Evolutionary conservation across 2,113 vertebrate species (phyloP).

Genomic region (Prochilodus magdalenae): DNA sequence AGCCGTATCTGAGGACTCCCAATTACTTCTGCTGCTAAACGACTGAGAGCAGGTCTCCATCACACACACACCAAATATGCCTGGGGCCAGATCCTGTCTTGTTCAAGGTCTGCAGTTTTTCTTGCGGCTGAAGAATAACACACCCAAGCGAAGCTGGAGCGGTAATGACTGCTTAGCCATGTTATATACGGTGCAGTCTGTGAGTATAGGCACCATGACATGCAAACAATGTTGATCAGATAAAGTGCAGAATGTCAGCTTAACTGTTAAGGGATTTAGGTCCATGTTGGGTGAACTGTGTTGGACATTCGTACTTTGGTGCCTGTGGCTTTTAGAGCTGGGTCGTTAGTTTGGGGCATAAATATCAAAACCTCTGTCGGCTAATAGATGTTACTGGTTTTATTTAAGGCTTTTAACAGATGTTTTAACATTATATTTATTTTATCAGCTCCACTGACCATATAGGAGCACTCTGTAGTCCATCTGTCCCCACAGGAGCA

Average conservation of each 20-base stretch:
- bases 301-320: no score
- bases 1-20: slow-evolving; percentile 46
- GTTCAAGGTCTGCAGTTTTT: background rate
- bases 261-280: background rate
- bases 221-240: background rate
- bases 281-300: no score
- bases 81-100: background rate
- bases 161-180: background rate
- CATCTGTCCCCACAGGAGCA: no score
- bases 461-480: no score
- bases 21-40: slow-evolving; percentile 55
- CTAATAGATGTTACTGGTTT: no score
- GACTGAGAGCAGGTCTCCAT: slow-evolving; percentile 37
- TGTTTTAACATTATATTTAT: no score
- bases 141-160: background rate
- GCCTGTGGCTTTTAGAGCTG: no score
- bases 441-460: no score
- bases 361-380: no score
- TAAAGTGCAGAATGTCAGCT: background rate
- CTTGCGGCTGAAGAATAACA: background rate
- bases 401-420: no score
- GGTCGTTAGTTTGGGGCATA: no score
- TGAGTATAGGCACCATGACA: background rate
- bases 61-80: background rate
- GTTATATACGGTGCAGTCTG: background rate